Evolutionary conservation across 2,797 vertebrate species (phyloP).

Genomic region (Xerus rutilus): DNA sequence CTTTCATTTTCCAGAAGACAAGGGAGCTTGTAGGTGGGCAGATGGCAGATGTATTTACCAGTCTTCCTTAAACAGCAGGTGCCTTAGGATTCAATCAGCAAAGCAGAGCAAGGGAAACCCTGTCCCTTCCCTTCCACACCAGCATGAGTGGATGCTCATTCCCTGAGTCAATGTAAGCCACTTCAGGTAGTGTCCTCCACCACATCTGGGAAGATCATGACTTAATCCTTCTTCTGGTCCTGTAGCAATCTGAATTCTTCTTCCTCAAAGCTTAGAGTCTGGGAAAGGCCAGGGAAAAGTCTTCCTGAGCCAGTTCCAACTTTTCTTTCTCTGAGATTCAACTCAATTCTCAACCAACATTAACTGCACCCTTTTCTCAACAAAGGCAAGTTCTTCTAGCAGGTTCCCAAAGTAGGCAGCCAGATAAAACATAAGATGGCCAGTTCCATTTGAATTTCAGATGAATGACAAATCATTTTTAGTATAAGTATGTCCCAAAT

Average conservation of each 20-base stretch:
- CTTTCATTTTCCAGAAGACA: not conserved
- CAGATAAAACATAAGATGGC: not conserved
- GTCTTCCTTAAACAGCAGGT: not conserved
- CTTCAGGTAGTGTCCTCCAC: not conserved
- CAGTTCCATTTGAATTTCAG: constrained; percentile 6
- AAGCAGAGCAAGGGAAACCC: not conserved
- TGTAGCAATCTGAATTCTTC: not conserved
- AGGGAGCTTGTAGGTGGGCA: not conserved
- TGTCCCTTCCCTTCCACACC: rapidly evolving
- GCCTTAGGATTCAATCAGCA: not conserved
- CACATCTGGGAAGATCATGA: not conserved
- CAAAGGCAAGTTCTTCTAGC: not conserved
- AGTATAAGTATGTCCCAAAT: not conserved
- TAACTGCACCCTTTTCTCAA: not conserved
- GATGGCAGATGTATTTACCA: not conserved
- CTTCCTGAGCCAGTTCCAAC: not conserved
- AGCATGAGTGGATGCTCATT: not conserved
- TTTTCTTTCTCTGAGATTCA: not conserved
- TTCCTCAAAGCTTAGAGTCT: not conserved
- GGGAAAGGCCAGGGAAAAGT: not conserved
- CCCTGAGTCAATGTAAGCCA: not conserved
- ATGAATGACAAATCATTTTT: not conserved
- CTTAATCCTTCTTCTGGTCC: not conserved
- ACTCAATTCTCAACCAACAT: not conserved
- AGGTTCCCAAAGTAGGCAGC: not conserved